These are phyloP conservation scores for Episyrphus balteatus DNA, from an alignment of 1,140 invertebrate species.

Conservation along the genomic window DNA sequence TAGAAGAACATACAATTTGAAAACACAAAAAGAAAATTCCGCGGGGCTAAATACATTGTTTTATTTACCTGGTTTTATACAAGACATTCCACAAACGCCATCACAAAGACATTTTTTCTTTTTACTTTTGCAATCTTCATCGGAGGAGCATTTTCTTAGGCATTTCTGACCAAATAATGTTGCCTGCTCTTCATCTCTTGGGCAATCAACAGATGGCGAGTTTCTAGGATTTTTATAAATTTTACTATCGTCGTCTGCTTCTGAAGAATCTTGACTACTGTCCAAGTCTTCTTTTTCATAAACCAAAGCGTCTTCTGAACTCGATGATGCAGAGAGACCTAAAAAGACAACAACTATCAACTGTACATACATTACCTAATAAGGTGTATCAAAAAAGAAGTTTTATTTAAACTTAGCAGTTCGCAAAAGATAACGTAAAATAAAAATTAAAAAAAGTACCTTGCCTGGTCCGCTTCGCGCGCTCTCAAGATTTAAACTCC, in stretches of 20 bases:
- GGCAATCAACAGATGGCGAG: constrained; percentile 70
- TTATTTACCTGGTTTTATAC: constrained; percentile 77
- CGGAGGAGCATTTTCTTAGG: constrained; percentile 82
- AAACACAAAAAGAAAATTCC: no score
- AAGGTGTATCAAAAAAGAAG: no score
- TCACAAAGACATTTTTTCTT: constrained; percentile 95
- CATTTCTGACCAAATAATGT: constrained; percentile 65
- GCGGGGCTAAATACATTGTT: no score
- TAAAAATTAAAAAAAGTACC: no score
- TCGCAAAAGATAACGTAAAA: no score
- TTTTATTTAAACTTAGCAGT: no score
- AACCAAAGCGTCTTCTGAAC: constrained; percentile 39
- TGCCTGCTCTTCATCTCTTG: constrained; percentile 64
- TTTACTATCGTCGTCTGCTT: constrained; percentile 48
- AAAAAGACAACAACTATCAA: no score
- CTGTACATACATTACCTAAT: no score
- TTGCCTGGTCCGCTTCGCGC: no score
- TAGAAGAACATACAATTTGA: no score
- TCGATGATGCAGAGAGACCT: no score
- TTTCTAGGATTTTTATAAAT: constrained; percentile 84
- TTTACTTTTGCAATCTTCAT: constrained; percentile 93
- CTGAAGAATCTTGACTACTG: constrained; percentile 42
- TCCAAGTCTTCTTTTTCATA: constrained; percentile 55
- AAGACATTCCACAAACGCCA: constrained; percentile 90
- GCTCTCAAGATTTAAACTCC: no score